Conservation (phyloP, 2,797 vertebrate species). For the Trematomus bernacchii region DNA sequence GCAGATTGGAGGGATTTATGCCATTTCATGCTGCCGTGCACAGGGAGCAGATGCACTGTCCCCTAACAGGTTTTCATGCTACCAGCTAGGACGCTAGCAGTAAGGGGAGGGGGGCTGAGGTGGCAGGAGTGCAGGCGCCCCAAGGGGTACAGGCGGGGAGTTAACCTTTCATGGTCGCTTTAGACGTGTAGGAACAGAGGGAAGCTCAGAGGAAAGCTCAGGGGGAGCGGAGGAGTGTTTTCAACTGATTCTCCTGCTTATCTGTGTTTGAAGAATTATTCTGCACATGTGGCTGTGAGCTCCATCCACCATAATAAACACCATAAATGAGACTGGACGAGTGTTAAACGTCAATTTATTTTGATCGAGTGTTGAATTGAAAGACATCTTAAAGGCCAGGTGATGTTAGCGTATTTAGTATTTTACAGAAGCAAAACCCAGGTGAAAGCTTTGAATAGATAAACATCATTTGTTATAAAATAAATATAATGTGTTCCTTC, state of each 20-base stretch:
- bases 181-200: background rate
- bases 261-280: background rate
- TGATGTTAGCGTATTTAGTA: no score
- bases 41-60: constrained; percentile 78
- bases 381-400: no score
- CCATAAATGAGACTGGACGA: background rate
- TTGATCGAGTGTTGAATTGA: no score
- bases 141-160: constrained; percentile 15
- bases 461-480: no score
- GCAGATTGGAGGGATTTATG: constrained; percentile 81
- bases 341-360: background rate
- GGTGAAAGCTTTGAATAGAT: no score
- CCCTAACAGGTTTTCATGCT: constrained; percentile 69
- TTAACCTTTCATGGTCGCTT: constrained; percentile 54
- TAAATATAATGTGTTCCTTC: no score
- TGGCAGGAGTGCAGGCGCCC: constrained; percentile 20
- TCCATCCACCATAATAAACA: background rate
- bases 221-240: background rate
- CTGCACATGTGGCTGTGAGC: no score
- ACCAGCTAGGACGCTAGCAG: constrained; percentile 44
- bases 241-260: background rate
- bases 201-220: background rate
- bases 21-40: constrained; percentile 77
- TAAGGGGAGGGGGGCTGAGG: constrained; percentile 10
- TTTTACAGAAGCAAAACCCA: no score